phyloP scores from a whole-genome alignment of 2,797 vertebrate species.

The Ptychobarbus kaznakovi region DNA sequence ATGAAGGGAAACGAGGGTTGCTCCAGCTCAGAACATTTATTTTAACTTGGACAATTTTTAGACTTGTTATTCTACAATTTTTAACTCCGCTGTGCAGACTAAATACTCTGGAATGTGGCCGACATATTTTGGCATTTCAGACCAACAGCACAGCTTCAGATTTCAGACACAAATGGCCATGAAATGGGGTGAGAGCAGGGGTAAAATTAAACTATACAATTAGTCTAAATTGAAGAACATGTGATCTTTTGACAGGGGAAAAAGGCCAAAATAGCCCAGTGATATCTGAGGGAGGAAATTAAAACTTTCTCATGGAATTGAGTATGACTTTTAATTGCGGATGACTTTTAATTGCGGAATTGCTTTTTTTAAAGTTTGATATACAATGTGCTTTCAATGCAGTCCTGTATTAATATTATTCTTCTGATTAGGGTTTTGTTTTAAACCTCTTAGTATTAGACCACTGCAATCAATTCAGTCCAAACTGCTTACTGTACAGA shows the following conservation, averaged over 20 bases:
- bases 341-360: conserved; percentile 9
- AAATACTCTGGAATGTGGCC: conserved; percentile 61
- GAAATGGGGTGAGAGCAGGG: conserved; percentile 25
- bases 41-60: conserved; percentile 61
- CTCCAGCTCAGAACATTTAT: conserved; percentile 59
- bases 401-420: background rate
- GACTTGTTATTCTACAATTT: conserved; percentile 68
- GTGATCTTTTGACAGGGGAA: background rate
- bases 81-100: conserved; percentile 63
- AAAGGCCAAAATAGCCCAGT: background rate
- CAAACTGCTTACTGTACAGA: background rate
- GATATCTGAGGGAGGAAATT: background rate
- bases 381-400: background rate
- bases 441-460: background rate
- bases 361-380: background rate
- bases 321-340: conserved; percentile 9
- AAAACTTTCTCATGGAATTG: background rate
- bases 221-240: conserved; percentile 34
- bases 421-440: conserved; percentile 1
- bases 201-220: conserved; percentile 47
- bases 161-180: conserved; percentile 48
- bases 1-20: conserved; percentile 39
- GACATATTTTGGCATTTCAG: conserved; percentile 44
- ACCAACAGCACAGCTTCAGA: conserved; percentile 39
- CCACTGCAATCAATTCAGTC: background rate